phyloP scores from a whole-genome alignment of 2,797 vertebrate species.

The Mormyrus hasselquistii region DNA sequence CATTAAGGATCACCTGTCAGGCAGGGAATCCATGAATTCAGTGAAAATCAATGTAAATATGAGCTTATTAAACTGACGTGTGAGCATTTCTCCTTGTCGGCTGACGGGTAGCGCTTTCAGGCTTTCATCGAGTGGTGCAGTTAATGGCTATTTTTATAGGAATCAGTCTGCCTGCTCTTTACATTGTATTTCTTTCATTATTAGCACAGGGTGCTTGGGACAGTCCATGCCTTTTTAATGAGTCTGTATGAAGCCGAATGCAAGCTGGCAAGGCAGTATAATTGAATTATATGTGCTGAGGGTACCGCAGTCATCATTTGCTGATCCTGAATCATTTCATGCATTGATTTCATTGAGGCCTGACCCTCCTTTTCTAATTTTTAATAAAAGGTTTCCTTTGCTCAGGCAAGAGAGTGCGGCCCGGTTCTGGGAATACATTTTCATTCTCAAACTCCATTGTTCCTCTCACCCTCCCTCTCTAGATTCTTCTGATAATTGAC shows the following conservation, averaged over 20 bases:
- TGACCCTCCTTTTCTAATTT: background rate
- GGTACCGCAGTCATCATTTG: background rate
- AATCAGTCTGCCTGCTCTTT: background rate
- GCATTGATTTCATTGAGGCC: background rate
- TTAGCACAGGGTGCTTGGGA: background rate
- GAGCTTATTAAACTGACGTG: background rate
- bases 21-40: background rate
- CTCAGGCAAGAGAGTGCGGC: background rate
- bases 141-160: background rate
- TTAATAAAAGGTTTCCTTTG: background rate
- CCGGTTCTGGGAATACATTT: background rate
- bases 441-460: background rate
- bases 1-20: constrained; percentile 1
- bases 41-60: constrained; percentile 15
- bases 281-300: background rate
- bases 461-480: background rate
- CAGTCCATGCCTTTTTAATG: background rate
- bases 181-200: constrained; percentile 5
- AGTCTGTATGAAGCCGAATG: background rate
- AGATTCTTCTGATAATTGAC: background rate
- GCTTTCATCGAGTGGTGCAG: background rate
- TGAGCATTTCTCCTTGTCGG: background rate
- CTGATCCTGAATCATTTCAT: background rate
- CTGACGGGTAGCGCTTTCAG: background rate
- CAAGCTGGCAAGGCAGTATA: background rate